phyloP scores from a whole-genome alignment of 2,113 vertebrate genomes.

The Romanogobio albipinnatus region DNA sequence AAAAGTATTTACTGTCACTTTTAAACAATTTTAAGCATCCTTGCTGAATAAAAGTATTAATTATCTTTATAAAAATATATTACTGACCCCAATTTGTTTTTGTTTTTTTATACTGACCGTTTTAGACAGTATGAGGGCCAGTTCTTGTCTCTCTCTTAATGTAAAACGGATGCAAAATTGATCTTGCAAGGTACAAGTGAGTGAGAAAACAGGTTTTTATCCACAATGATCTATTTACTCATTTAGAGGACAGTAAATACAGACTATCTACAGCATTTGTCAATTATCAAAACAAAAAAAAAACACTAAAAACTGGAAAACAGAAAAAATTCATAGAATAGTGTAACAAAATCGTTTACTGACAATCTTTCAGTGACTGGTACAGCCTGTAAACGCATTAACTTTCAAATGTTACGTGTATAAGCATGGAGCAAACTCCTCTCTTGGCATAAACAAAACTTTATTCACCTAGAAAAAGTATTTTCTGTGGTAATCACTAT shows the following conservation, averaged over 20 bases:
- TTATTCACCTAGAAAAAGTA: background rate
- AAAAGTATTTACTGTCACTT: too few relatives aligned
- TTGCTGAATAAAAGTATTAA: too few relatives aligned
- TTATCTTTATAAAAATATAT: too few relatives aligned
- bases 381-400: background rate
- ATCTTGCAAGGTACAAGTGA: background rate
- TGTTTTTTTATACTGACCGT: too few relatives aligned
- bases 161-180: background rate
- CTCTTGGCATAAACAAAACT: background rate
- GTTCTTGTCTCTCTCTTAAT: too few relatives aligned
- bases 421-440: background rate
- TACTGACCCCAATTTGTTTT: too few relatives aligned
- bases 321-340: background rate
- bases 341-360: background rate
- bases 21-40: too few relatives aligned
- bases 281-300: background rate
- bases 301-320: background rate
- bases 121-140: too few relatives aligned
- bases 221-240: background rate
- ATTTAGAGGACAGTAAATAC: background rate
- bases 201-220: constrained; percentile 16
- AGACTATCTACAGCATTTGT: constrained; percentile 1
- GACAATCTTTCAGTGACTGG: constrained; percentile 13
- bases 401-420: background rate
- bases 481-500: background rate